These are phyloP conservation scores for Sesia bembeciformis DNA, from an alignment of 2,888 invertebrate genomes.

Conservation along the genomic window DNA sequence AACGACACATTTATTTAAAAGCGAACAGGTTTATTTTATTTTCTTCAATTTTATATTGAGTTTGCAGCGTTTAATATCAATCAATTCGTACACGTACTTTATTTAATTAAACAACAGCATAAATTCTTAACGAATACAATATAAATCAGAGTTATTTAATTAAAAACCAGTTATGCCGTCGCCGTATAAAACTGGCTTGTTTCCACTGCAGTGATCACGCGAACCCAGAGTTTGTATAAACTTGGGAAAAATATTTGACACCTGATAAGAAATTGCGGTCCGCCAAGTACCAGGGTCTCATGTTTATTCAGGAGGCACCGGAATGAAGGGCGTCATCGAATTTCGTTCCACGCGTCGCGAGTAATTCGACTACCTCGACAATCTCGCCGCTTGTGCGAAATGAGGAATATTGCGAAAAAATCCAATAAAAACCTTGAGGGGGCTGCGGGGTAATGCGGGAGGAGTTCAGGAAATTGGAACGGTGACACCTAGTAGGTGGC, in stretches of 20 bases:
- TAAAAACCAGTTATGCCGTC: background rate
- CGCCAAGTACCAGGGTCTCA: background rate
- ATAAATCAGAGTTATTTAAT: background rate
- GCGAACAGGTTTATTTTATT: background rate
- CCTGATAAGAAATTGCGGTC: background rate
- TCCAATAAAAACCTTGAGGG: conserved; percentile 38
- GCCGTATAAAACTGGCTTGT: background rate
- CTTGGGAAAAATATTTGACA: background rate
- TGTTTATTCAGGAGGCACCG: conserved; percentile 1
- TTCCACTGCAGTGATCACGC: background rate
- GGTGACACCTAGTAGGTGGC: conserved; percentile 40
- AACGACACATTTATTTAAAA: background rate
- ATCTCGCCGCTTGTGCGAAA: conserved; percentile 35
- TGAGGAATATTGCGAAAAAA: conserved; percentile 59
- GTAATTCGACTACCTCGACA: conserved; percentile 32
- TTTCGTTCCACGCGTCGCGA: conserved; percentile 13
- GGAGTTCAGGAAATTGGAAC: conserved; percentile 50
- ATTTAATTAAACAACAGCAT: background rate
- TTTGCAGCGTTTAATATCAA: background rate
- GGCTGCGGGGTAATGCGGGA: conserved; percentile 15
- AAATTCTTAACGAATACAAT: background rate
- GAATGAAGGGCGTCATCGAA: conserved; percentile 24
- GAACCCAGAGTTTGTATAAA: background rate
- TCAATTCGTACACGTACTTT: background rate
- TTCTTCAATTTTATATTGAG: background rate